These are phyloP conservation scores for Pristionchus maxplancki DNA, from an alignment of 2,888 invertebrate species.

Conservation along the genomic window DNA sequence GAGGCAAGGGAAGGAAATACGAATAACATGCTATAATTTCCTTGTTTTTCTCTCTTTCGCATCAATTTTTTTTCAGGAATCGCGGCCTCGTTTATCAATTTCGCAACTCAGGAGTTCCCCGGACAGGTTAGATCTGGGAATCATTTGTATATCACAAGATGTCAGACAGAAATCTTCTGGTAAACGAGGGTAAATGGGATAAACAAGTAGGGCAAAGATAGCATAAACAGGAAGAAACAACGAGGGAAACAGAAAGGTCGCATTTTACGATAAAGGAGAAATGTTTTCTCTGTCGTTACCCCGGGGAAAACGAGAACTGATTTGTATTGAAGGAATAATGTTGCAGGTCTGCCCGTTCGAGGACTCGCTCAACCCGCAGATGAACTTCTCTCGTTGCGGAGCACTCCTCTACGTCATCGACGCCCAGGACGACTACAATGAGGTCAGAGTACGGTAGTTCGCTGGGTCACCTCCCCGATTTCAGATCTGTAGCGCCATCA, in stretches of 20 bases:
- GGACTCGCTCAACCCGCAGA: conserved; percentile 94
- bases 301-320: too few species aligned
- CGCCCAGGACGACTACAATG: conserved; percentile 81
- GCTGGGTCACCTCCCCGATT: background rate
- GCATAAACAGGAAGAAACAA: too few species aligned
- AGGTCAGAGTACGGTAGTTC: background rate
- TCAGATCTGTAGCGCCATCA: conserved; percentile 83
- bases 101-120: conserved; percentile 99
- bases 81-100: conserved; percentile 97
- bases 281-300: too few species aligned
- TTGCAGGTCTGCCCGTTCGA: conserved; percentile 88
- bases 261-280: too few species aligned
- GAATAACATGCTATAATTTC: background rate
- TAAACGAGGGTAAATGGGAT: too few species aligned
- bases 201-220: too few species aligned
- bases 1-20: background rate
- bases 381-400: conserved; percentile 96
- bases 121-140: conserved; percentile 86
- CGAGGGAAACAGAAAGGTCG: too few species aligned
- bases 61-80: conserved; percentile 83
- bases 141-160: background rate
- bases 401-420: conserved; percentile 99
- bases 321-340: background rate
- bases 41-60: background rate
- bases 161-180: background rate